Conservation (phyloP, 2,797 vertebrate species). For the Gephyroberyx darwinii region DNA sequence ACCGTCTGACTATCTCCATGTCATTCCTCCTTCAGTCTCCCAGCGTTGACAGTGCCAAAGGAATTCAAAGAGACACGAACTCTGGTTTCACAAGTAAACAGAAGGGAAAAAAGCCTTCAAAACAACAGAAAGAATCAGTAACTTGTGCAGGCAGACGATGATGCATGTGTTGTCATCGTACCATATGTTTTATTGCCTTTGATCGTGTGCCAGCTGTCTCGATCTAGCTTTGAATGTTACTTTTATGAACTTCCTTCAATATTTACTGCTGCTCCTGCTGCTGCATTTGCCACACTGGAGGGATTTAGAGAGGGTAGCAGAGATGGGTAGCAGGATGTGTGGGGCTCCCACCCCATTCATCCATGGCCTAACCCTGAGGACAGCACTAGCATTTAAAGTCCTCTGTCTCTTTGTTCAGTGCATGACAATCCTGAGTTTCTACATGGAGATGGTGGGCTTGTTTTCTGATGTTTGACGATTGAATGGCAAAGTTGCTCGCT, state of each 20-base stretch:
- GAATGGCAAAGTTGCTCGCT: constrained; percentile 36
- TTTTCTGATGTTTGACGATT: constrained; percentile 31
- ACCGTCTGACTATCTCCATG: constrained; percentile 31
- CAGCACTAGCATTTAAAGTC: constrained; percentile 52
- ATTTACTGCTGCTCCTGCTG: constrained; percentile 54
- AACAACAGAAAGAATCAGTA: constrained; percentile 46
- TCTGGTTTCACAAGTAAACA: constrained; percentile 48
- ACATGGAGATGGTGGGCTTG: constrained; percentile 43
- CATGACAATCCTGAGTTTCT: constrained; percentile 21
- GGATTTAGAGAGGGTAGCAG: constrained; percentile 34
- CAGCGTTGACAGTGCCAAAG: constrained; percentile 36
- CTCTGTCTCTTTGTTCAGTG: constrained; percentile 35
- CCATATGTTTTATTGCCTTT: constrained; percentile 73
- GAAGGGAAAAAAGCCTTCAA: constrained; percentile 36
- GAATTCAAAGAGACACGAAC: constrained; percentile 52
- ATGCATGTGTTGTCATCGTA: constrained; percentile 66
- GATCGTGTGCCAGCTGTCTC: constrained; percentile 68
- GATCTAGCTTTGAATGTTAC: constrained; percentile 58
- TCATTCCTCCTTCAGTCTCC: constrained; percentile 25
- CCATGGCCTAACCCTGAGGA: constrained; percentile 41
- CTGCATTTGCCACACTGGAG: constrained; percentile 37
- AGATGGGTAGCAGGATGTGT: constrained; percentile 8
- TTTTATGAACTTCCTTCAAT: constrained; percentile 67
- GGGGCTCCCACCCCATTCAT: constrained; percentile 20
- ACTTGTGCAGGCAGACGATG: constrained; percentile 52